Evolutionary conservation across 2,797 vertebrate species (phyloP).

Genomic region (Uromys caudimaculatus): DNA sequence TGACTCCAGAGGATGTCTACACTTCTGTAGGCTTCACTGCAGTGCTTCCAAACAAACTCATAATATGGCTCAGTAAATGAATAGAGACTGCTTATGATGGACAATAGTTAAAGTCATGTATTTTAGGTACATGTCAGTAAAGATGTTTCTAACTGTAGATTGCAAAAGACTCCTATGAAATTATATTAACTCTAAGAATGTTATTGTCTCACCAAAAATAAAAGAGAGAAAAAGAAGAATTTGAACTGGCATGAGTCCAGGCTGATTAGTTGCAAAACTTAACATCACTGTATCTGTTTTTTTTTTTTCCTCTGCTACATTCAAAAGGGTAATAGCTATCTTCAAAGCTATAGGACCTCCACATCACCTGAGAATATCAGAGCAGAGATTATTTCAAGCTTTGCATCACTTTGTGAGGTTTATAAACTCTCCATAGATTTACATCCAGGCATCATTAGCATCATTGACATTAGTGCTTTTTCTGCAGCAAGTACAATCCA

Average conservation of each 20-base stretch:
- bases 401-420: not conserved
- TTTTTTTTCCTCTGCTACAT: not conserved
- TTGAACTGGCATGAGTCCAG: not conserved
- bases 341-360: not conserved
- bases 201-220: not conserved
- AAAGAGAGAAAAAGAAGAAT: not conserved
- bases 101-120: not conserved
- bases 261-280: not conserved
- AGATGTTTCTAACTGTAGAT: not conserved
- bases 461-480: not conserved
- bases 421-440: not conserved
- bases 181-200: not conserved
- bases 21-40: not conserved
- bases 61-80: not conserved
- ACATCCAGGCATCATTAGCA: not conserved
- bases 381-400: not conserved
- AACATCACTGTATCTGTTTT: not conserved
- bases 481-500: not conserved
- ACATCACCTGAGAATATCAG: not conserved
- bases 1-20: not conserved
- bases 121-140: not conserved
- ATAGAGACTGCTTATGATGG: not conserved
- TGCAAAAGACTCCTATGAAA: not conserved
- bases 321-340: not conserved
- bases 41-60: not conserved